phyloP scores from a whole-genome alignment of 2,113 vertebrate species.

The Papio anubis region DNA sequence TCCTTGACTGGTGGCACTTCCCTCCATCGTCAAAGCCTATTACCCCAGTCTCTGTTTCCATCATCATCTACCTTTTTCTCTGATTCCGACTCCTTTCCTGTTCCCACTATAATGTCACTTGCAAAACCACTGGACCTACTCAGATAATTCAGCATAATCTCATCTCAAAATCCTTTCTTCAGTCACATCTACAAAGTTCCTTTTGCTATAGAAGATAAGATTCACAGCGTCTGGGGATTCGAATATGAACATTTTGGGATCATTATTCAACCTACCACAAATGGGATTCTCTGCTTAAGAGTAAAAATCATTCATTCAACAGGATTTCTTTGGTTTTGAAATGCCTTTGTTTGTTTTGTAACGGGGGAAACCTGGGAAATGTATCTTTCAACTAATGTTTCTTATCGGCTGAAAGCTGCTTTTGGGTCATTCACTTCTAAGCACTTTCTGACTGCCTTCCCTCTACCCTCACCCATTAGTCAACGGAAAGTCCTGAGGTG shows the following conservation, averaged over 20 bases:
- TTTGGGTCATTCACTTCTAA: not conserved
- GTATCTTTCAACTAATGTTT: not conserved
- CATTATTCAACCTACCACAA: not conserved
- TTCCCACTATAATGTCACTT: not conserved
- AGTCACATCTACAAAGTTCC: not conserved
- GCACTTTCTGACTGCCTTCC: not conserved
- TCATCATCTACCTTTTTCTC: not conserved
- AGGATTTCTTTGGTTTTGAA: not conserved
- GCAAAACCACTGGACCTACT: not conserved
- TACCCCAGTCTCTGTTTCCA: not conserved
- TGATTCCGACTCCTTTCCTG: not conserved
- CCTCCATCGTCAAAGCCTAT: not conserved
- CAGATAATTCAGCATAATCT: not conserved
- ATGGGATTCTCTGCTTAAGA: not conserved
- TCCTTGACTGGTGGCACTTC: not conserved
- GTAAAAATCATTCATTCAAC: not conserved
- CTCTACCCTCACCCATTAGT: not conserved
- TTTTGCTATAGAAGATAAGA: not conserved
- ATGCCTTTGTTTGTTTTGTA: not conserved
- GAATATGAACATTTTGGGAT: not conserved
- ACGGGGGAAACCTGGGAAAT: not conserved
- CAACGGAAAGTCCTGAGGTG: not conserved
- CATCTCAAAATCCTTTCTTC: not conserved
- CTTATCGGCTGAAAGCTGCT: not conserved
- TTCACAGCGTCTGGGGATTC: not conserved